Percentiles rank a stretch among this genome's conserved stretches.
These are phyloP conservation scores for Ceratotherium simum DNA, from an alignment of 2,113 vertebrate genomes.

Conservation along the genomic window DNA sequence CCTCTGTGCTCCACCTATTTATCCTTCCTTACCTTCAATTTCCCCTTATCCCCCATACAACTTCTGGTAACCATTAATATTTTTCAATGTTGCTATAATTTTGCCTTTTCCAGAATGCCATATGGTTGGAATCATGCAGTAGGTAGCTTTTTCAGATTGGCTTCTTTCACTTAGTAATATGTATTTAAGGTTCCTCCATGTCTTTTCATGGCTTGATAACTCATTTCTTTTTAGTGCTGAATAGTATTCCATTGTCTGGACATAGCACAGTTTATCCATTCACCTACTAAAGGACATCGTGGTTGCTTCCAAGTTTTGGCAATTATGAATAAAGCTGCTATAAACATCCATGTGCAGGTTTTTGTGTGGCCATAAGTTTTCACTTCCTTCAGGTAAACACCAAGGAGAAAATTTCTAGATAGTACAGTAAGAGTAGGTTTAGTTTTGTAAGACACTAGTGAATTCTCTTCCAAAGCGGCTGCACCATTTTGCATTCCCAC, in stretches of 20 bases:
- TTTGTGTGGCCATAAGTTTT: too few species aligned
- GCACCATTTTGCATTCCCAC: background rate
- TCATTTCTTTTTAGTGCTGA: background rate
- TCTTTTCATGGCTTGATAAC: background rate
- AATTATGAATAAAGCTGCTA: background rate
- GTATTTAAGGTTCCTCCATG: background rate
- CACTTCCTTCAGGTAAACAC: background rate
- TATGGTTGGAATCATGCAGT: background rate
- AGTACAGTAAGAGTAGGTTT: background rate
- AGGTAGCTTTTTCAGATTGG: background rate
- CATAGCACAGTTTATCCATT: background rate
- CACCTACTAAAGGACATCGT: background rate
- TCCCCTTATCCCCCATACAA: background rate
- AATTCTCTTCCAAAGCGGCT: background rate
- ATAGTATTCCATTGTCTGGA: background rate
- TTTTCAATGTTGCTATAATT: background rate
- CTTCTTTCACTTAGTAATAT: background rate
- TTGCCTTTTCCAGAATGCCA: background rate
- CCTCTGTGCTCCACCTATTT: background rate
- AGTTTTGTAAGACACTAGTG: background rate
- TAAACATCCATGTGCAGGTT: background rate
- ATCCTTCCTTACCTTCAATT: background rate
- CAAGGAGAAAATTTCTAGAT: background rate
- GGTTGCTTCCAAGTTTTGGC: background rate
- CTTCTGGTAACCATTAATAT: background rate